phyloP scores from a whole-genome alignment of 1,140 invertebrate genomes.

The Copidosoma floridanum region DNA sequence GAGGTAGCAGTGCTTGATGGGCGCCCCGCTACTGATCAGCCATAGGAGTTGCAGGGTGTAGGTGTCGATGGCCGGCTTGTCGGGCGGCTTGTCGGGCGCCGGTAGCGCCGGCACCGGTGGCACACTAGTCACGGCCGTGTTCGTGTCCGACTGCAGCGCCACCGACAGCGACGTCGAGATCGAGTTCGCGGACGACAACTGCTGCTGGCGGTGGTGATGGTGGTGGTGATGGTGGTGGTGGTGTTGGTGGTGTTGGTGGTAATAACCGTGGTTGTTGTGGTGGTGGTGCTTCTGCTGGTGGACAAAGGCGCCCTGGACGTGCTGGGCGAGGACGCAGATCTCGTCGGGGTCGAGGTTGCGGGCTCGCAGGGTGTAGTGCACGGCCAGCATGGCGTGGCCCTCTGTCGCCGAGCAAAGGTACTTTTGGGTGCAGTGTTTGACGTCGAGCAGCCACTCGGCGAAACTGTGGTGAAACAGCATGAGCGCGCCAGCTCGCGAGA shows the following conservation, averaged over 20 bases:
- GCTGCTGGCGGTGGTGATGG: not conserved
- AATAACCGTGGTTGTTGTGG: not conserved
- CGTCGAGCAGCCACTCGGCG: constrained; percentile 90
- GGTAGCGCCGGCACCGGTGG: not conserved
- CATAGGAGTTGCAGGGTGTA: constrained; percentile 67
- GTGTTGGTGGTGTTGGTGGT: constrained; percentile 36
- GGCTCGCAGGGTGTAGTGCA: constrained; percentile 73
- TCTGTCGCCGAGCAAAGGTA: constrained; percentile 85
- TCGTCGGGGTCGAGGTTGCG: constrained; percentile 56
- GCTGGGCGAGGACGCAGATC: constrained; percentile 52
- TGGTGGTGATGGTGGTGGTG: not conserved
- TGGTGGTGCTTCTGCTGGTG: constrained; percentile 5
- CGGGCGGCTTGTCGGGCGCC: not conserved
- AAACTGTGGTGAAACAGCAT: constrained; percentile 89
- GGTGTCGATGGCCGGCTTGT: constrained; percentile 54
- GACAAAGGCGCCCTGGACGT: constrained; percentile 47
- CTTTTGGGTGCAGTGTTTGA: constrained; percentile 94
- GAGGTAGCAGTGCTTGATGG: constrained; percentile 65
- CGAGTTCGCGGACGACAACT: too few species aligned
- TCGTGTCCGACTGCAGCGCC: not conserved
- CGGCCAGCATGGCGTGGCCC: constrained; percentile 83
- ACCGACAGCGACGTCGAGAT: not conserved
- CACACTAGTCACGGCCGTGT: not conserved
- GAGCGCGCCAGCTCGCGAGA: constrained; percentile 65
- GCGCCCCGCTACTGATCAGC: constrained; percentile 66